Base-by-base conservation (phyloP, 35 echinoderm and acorn worm species). In the Lytechinus variegatus region DNA sequence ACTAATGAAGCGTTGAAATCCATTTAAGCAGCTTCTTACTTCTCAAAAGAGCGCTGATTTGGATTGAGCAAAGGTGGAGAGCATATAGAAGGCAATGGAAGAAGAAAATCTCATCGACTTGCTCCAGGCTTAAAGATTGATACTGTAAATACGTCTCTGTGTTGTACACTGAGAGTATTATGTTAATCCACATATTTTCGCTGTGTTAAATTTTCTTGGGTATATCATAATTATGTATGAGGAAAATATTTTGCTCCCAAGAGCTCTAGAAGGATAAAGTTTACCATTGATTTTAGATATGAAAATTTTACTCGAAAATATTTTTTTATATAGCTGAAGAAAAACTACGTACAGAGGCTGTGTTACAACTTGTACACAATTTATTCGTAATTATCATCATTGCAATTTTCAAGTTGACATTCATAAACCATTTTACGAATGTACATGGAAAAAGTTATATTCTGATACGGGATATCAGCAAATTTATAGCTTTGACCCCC, bases 11-110 rank as follows among this genome's bases (percentile, higher is more conserved):
- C 66, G 14, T 79, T 79, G 66, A 79, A 79, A 79, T 79, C 66
- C 66, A 79, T 79, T 79, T 79, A 79, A 24, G 66, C 66, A 79
- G 66, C 19, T 79, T 79, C n/a, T 79, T 79, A 79, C 66, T 79
- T 79, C 14, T 79, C 66, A 79, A 24, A 79, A 24, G 66, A 79
- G 66, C 66, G 66, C 66, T 79, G 24, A 79, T 79, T 79, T 79
- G 66, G 66, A 5, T 7, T 21, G 66, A 79, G 66, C 16, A 79
- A 44, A 79, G 66, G 56, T 58, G 66, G 56, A 58, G 56, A 9
- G 56, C 33, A 58, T 9, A 58, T 0, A 58, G 56, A 58, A 13
- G 13, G 56, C 9, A 9, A 58, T 9, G 13, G 66, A 79, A 16
- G 8, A 0, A 79, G 21, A 79, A 8, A 24, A 79, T 79, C 66